phyloP scores from a whole-genome alignment of 2,797 vertebrate genomes.

The Sebastes trivittatus region DNA sequence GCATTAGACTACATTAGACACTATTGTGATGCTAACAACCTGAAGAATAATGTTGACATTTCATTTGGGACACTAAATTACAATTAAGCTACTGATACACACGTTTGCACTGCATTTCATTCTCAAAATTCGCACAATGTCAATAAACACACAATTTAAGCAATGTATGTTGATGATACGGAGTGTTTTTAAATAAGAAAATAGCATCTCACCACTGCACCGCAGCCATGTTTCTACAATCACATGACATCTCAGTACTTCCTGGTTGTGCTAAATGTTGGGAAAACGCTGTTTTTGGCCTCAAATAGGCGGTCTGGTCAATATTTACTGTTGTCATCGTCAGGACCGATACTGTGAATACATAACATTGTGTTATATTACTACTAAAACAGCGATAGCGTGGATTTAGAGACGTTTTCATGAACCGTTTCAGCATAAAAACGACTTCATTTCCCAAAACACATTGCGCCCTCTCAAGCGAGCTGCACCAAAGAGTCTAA shows the following conservation, averaged over 20 bases:
- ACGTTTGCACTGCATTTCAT: accelerated
- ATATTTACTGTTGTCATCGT: neutral
- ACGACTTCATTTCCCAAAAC: constrained; percentile 62
- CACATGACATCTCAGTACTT: constrained; percentile 77
- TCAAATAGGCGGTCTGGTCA: accelerated
- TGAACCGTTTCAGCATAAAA: accelerated
- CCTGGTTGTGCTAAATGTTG: constrained; percentile 35
- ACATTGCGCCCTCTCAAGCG: neutral
- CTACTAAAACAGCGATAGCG: neutral
- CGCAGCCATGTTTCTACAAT: constrained; percentile 79
- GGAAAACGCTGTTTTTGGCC: constrained; percentile 4
- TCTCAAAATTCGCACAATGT: neutral
- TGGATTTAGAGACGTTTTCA: neutral
- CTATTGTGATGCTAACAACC: neutral
- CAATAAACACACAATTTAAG: neutral
- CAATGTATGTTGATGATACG: neutral
- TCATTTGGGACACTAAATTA: neutral
- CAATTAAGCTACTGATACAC: neutral
- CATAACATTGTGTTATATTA: too few species aligned
- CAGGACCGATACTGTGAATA: accelerated
- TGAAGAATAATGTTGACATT: neutral
- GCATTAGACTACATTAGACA: too few species aligned
- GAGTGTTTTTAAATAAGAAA: constrained; percentile 29
- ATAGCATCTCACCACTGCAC: constrained; percentile 81
- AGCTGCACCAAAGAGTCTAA: neutral